These are phyloP conservation scores for Python bivittatus DNA, from an alignment of 2,113 vertebrate species.

Conservation along the genomic window DNA sequence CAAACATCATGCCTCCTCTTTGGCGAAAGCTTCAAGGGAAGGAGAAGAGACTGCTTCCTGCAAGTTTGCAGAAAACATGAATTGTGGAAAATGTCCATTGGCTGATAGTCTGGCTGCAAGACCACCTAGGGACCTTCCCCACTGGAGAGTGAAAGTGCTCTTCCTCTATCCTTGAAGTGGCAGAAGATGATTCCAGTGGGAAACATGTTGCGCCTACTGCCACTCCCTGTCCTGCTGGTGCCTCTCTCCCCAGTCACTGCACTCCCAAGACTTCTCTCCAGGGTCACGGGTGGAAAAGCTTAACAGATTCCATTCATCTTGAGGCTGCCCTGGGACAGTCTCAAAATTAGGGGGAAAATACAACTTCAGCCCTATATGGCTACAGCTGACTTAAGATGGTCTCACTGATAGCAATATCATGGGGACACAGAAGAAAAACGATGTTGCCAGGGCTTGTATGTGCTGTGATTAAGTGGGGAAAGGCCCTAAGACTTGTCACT, in stretches of 20 bases:
- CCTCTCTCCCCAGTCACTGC: neutral
- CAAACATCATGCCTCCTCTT: neutral
- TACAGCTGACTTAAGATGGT: neutral
- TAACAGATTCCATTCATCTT: neutral
- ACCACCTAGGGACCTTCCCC: neutral
- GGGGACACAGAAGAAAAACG: neutral
- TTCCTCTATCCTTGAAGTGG: neutral
- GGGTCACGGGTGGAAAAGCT: neutral
- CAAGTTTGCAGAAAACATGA: neutral
- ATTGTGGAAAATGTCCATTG: neutral
- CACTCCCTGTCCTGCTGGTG: neutral
- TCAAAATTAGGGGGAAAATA: neutral
- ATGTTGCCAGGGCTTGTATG: neutral
- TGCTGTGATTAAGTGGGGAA: neutral
- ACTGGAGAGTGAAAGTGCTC: neutral
- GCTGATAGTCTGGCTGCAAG: neutral
- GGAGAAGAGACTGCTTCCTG: neutral
- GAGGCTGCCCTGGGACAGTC: neutral
- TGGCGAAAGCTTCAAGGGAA: neutral
- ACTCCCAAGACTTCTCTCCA: neutral
- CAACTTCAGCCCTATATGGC: neutral
- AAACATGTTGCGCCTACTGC: neutral
- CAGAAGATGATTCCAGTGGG: neutral
- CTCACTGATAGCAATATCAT: neutral
- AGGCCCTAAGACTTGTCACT: neutral